These are phyloP conservation scores for Polymixis flavicincta DNA, from an alignment of 2,888 invertebrate species.

Conservation along the genomic window DNA sequence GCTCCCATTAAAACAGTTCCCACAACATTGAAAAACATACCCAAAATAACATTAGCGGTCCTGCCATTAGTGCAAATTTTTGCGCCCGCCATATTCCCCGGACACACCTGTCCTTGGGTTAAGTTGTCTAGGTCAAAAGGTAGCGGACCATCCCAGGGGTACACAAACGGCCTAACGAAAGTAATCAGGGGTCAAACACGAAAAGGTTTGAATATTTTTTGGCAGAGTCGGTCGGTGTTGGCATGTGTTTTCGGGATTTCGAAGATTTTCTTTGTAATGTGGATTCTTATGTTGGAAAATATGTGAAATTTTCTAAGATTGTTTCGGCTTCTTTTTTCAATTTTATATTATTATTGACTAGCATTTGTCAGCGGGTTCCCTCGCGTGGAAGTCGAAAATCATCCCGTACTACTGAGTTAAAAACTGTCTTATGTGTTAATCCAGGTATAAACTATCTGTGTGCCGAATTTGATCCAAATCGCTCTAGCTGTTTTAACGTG, in stretches of 20 bases:
- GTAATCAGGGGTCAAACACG: constrained; percentile 63
- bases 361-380: too few species aligned
- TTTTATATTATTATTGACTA: too few species aligned
- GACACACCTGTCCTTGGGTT: constrained; percentile 54
- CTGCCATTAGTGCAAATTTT: constrained; percentile 49
- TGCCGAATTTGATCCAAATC: too few species aligned
- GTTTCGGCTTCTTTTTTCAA: too few species aligned
- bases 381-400: too few species aligned
- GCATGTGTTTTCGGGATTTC: constrained; percentile 23
- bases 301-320: not conserved
- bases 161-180: constrained; percentile 55
- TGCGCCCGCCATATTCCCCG: constrained; percentile 31
- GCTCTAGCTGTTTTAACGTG: too few species aligned
- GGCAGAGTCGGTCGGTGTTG: not conserved
- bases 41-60: constrained; percentile 48
- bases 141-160: constrained; percentile 48
- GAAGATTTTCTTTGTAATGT: not conserved
- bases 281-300: not conserved
- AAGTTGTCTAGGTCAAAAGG: constrained; percentile 59
- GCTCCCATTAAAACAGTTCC: constrained; percentile 46
- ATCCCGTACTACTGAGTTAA: too few species aligned
- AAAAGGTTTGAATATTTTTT: constrained; percentile 61
- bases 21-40: constrained; percentile 43
- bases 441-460: too few species aligned
- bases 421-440: too few species aligned